Evolutionary conservation across 2,888 invertebrate species (phyloP).

Genomic region (Acrobasis suavella): DNA sequence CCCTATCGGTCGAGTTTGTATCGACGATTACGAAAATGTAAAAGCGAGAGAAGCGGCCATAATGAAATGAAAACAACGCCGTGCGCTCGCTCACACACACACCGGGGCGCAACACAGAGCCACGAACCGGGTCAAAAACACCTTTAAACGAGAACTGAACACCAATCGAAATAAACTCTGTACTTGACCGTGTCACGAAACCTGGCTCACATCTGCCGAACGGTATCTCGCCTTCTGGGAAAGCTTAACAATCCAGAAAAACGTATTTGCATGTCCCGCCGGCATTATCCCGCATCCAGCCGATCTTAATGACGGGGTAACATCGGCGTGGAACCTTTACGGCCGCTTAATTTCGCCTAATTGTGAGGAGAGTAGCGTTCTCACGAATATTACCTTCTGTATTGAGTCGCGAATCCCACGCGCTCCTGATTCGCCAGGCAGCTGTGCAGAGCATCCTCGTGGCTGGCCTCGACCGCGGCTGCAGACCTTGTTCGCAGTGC

Average conservation of each 20-base stretch:
- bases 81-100: conserved; percentile 62
- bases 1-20: conserved; percentile 67
- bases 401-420: conserved; percentile 73
- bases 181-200: conserved; percentile 78
- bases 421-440: conserved; percentile 64
- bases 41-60: conserved; percentile 76
- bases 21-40: conserved; percentile 78
- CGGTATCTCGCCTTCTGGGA: conserved; percentile 79
- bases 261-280: conserved; percentile 76
- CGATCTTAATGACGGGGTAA: conserved; percentile 73
- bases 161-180: conserved; percentile 73
- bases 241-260: conserved; percentile 74
- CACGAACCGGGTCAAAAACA: conserved; percentile 79
- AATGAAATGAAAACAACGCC: conserved; percentile 77
- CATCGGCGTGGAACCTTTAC: conserved; percentile 67
- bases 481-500: conserved; percentile 62
- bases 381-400: conserved; percentile 77
- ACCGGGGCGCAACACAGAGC: conserved; percentile 51
- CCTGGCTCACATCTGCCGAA: conserved; percentile 73
- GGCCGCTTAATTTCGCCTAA: conserved; percentile 74
- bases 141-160: conserved; percentile 75
- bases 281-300: conserved; percentile 66
- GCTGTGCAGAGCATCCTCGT: conserved; percentile 49
- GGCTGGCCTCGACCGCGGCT: conserved; percentile 52
- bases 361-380: conserved; percentile 71